Conservation (phyloP, 2,113 vertebrate genomes). For the Xiphias gladius region DNA sequence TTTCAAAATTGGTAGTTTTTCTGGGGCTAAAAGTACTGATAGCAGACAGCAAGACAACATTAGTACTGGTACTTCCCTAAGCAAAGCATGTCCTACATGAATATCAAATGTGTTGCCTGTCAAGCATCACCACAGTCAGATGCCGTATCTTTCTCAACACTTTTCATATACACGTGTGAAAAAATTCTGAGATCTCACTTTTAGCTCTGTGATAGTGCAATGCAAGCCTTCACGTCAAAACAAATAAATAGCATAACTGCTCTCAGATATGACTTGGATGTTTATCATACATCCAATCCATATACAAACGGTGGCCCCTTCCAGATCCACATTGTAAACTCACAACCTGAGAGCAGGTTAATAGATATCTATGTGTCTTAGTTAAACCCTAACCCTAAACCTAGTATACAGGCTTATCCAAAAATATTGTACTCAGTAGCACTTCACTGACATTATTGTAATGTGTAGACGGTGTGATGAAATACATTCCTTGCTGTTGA, state of each 20-base stretch:
- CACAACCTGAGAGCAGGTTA: not conserved
- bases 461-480: not conserved
- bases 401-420: not conserved
- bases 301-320: not conserved
- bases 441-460: not conserved
- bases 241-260: conserved; percentile 7
- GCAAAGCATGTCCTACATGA: not conserved
- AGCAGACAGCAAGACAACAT: not conserved
- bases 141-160: not conserved
- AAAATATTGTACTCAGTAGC: no score
- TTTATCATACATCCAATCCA: conserved; percentile 15
- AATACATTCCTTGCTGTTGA: not conserved
- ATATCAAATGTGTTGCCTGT: conserved; percentile 24
- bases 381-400: not conserved
- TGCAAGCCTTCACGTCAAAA: conserved; percentile 7
- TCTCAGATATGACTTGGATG: conserved; percentile 7
- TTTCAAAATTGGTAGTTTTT: not conserved
- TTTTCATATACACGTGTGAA: not conserved
- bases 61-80: conserved; percentile 1
- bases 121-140: not conserved
- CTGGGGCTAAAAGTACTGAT: not conserved
- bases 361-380: not conserved
- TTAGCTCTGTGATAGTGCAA: not conserved
- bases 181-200: not conserved
- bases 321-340: not conserved